Evolutionary conservation across 35 echinoderm and acorn worm genomes (phyloP).

Genomic region (Hemicentrotus pulcherrimus): DNA sequence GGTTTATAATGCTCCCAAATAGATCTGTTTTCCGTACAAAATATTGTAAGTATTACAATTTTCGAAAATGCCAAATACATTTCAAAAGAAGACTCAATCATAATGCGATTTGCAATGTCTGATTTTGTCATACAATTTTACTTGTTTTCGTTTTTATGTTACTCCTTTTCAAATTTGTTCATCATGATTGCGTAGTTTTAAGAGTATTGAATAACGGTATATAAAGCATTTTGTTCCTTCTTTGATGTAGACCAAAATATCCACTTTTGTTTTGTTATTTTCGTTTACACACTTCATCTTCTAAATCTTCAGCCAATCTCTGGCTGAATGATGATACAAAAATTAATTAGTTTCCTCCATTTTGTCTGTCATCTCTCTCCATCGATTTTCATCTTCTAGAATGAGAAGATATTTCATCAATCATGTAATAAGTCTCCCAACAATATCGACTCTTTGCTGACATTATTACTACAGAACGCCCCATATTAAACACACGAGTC

Average conservation of each 20-base stretch:
- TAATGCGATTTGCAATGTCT: too few species aligned
- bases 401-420: background rate
- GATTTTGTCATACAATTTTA: too few species aligned
- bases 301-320: background rate
- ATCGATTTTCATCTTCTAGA: background rate
- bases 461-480: background rate
- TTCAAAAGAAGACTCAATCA: too few species aligned
- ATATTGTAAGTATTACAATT: too few species aligned
- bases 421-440: background rate
- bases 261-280: background rate
- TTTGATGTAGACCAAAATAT: background rate
- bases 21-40: too few species aligned
- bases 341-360: background rate
- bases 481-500: conserved; percentile 10
- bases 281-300: background rate
- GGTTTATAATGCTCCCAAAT: too few species aligned
- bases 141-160: too few species aligned
- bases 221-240: background rate
- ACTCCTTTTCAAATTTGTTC: too few species aligned
- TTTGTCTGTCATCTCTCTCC: background rate
- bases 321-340: background rate
- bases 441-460: background rate
- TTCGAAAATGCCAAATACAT: too few species aligned
- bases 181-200: too few species aligned
- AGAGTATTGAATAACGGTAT: too few species aligned